These are phyloP conservation scores for Crenichthys baileyi DNA, from an alignment of 2,797 vertebrate species.

Conservation along the genomic window DNA sequence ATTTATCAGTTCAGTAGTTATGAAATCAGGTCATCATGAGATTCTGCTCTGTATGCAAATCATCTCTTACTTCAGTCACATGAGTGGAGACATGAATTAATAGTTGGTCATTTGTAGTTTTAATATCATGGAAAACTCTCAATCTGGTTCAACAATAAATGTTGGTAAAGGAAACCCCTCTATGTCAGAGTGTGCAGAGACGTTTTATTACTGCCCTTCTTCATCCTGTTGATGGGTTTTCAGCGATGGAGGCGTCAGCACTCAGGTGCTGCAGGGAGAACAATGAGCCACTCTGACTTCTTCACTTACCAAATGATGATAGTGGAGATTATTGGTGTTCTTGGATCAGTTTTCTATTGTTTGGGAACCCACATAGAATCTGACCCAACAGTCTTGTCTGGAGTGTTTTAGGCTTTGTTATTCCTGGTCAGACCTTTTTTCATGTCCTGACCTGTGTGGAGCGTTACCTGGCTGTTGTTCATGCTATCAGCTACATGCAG, in stretches of 20 bases:
- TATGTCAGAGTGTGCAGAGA: neutral
- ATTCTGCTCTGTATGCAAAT: neutral
- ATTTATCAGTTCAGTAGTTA: neutral
- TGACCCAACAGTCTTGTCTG: neutral
- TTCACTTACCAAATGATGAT: constrained; percentile 25
- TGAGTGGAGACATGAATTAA: neutral
- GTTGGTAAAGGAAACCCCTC: neutral
- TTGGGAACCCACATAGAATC: neutral
- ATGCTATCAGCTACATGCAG: constrained; percentile 9
- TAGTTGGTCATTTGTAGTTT: neutral
- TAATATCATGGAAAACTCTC: neutral
- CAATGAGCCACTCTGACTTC: constrained; percentile 1
- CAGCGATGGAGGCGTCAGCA: neutral
- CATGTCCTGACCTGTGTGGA: constrained; percentile 38
- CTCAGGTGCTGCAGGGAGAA: neutral
- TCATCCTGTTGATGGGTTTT: constrained; percentile 21
- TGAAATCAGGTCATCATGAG: neutral
- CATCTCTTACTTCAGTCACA: neutral
- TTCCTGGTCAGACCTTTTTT: constrained; percentile 3
- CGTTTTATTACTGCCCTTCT: neutral
- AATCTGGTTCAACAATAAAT: neutral
- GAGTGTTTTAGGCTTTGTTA: rapidly evolving
- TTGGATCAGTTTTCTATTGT: rapidly evolving
- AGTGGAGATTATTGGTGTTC: neutral
- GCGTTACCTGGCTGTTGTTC: constrained; percentile 28